Conservation (phyloP, 2,797 vertebrate genomes). For the Anolis apletophallus region DNA sequence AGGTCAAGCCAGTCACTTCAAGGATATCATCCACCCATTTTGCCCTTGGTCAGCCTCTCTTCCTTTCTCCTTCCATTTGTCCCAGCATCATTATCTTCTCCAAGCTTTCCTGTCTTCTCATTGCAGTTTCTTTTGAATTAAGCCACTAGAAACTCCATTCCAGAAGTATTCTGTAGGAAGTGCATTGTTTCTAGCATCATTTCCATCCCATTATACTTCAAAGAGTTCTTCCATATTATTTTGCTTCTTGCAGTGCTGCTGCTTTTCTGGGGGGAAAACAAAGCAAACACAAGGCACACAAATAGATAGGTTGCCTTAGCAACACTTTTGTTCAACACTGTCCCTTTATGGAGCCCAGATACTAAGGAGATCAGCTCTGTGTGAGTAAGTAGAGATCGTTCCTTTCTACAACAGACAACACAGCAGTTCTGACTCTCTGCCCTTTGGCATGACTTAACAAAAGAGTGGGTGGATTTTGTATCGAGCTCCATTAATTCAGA, state of each 20-base stretch:
- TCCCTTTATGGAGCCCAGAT: neutral
- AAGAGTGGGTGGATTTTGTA: neutral
- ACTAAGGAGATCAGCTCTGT: neutral
- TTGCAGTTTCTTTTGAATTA: neutral
- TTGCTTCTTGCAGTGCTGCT: neutral
- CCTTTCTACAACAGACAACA: neutral
- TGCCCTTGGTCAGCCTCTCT: too few species aligned
- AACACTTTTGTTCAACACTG: constrained; percentile 19
- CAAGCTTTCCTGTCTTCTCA: too few species aligned
- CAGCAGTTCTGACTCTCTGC: neutral
- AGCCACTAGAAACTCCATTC: neutral
- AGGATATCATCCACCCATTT: too few species aligned
- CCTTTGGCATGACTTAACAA: neutral
- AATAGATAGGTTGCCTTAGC: constrained; percentile 3
- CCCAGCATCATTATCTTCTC: too few species aligned
- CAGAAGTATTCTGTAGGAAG: neutral
- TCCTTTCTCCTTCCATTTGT: too few species aligned
- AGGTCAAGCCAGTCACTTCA: too few species aligned
- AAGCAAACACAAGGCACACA: neutral
- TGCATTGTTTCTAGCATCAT: neutral
- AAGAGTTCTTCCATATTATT: neutral
- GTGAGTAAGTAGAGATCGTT: neutral
- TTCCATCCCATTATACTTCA: neutral
- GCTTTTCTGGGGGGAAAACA: constrained; percentile 3
- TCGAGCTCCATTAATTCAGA: neutral